Percentiles rank a stretch among this genome's conserved stretches.
These are phyloP conservation scores for Caloenas nicobarica DNA, from an alignment of 2,113 vertebrate species.

Conservation along the genomic window DNA sequence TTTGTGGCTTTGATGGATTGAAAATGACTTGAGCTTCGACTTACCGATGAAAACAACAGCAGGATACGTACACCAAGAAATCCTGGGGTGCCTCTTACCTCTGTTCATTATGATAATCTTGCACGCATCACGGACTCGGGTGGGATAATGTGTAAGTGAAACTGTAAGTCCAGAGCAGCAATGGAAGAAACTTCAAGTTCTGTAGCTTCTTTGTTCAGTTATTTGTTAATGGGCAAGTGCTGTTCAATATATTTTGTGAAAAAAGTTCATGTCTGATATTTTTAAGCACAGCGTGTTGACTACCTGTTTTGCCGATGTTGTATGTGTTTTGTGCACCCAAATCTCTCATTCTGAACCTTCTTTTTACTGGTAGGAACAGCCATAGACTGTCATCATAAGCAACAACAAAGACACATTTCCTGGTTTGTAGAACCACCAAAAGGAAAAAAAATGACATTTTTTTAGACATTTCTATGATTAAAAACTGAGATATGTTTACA, in stretches of 20 bases:
- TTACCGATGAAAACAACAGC: neutral
- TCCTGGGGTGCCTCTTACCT: neutral
- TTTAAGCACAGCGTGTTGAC: conserved; percentile 15
- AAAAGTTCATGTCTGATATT: conserved; percentile 46
- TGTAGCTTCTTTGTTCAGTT: conserved; percentile 47
- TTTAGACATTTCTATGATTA: conserved; percentile 49
- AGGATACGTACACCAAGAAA: neutral
- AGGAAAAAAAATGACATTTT: neutral
- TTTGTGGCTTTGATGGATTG: conserved; percentile 93
- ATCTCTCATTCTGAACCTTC: neutral
- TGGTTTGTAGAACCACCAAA: neutral
- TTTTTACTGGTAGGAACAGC: conserved; percentile 28
- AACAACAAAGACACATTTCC: neutral
- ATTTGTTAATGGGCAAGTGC: conserved; percentile 42
- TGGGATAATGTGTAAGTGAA: conserved; percentile 22
- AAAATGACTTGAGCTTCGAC: conserved; percentile 81
- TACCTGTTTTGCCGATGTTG: conserved; percentile 39
- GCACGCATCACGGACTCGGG: neutral
- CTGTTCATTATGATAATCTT: neutral
- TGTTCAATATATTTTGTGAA: conserved; percentile 30
- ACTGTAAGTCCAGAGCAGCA: conserved; percentile 39
- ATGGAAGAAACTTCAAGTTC: conserved; percentile 39
- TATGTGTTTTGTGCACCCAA: conserved; percentile 61
- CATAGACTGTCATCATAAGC: neutral
- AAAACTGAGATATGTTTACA: conserved; percentile 41